Percentiles rank a stretch among this genome's conserved stretches.
These are phyloP conservation scores for Lates japonicus DNA, from an alignment of 2,797 vertebrate genomes.

Conservation along the genomic window DNA sequence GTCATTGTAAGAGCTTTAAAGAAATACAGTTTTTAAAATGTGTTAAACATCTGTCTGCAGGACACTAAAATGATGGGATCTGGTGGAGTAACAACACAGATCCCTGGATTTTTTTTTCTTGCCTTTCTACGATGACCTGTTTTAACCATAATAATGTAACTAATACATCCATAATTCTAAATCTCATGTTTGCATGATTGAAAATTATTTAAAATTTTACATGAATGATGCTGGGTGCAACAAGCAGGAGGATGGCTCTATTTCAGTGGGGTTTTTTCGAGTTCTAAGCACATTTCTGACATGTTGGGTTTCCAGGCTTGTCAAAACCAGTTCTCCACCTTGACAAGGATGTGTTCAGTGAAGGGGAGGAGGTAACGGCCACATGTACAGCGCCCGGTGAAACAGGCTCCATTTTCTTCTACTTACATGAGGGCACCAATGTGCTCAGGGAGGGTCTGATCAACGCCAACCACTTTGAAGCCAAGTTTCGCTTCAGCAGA, in stretches of 20 bases:
- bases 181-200: not conserved
- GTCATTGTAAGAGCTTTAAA: not conserved
- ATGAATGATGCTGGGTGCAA: not conserved
- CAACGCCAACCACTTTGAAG: not conserved
- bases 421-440: slow-evolving; percentile 54
- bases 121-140: too few species aligned
- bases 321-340: slow-evolving; percentile 73
- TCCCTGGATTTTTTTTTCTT: not conserved
- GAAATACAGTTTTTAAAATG: not conserved
- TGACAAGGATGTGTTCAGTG: slow-evolving; percentile 25
- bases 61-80: not conserved
- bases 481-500: not conserved
- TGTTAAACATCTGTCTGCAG: not conserved
- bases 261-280: not conserved
- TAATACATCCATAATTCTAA: not conserved
- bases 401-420: slow-evolving; percentile 68
- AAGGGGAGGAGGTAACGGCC: slow-evolving; percentile 73
- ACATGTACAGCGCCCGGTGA: slow-evolving; percentile 74
- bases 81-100: not conserved
- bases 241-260: not conserved
- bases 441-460: not conserved
- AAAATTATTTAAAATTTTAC: not conserved
- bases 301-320: slow-evolving; percentile 72
- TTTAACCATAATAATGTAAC: not conserved
- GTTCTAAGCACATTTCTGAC: not conserved